Percentiles rank a stretch among this genome's conserved stretches.
Evolutionary conservation across 35 echinoderm and acorn worm species (phyloP).

Genomic region (Patiria miniata): DNA sequence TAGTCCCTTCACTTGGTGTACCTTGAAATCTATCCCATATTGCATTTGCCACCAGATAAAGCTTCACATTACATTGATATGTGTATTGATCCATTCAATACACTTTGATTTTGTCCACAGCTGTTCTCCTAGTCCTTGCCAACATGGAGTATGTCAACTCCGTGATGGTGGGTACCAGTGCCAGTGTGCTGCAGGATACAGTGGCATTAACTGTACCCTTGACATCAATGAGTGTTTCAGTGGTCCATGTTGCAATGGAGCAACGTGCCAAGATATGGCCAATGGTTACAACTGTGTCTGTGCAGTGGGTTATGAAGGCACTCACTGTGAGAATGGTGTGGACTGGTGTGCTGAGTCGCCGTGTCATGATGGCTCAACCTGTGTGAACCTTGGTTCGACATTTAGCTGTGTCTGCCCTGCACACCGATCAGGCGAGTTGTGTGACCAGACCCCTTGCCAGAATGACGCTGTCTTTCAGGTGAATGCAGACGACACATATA

Average conservation of each 20-base stretch:
- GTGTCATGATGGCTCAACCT: background rate
- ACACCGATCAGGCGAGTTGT: background rate
- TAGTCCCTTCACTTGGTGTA: no score
- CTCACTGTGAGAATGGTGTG: background rate
- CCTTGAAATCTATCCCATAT: no score
- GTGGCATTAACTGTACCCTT: conserved; percentile 41
- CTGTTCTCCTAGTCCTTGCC: conserved; percentile 44
- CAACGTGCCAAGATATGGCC: conserved; percentile 21
- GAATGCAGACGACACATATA: background rate
- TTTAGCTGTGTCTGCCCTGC: background rate
- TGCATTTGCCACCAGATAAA: no score
- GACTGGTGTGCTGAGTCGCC: background rate
- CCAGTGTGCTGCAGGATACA: conserved; percentile 46
- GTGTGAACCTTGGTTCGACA: background rate
- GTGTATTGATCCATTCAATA: no score
- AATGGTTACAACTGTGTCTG: background rate
- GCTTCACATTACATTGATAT: no score
- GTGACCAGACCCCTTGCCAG: conserved; percentile 38
- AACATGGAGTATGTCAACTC: background rate
- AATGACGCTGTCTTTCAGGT: conserved; percentile 24
- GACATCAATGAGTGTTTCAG: conserved; percentile 43
- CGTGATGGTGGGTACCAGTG: conserved; percentile 36
- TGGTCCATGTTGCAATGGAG: conserved; percentile 49
- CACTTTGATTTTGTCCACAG: background rate
- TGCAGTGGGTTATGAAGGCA: conserved; percentile 16